These are phyloP conservation scores for Coregonus ussuriensis DNA, from an alignment of 2,797 vertebrate species.

Conservation along the genomic window DNA sequence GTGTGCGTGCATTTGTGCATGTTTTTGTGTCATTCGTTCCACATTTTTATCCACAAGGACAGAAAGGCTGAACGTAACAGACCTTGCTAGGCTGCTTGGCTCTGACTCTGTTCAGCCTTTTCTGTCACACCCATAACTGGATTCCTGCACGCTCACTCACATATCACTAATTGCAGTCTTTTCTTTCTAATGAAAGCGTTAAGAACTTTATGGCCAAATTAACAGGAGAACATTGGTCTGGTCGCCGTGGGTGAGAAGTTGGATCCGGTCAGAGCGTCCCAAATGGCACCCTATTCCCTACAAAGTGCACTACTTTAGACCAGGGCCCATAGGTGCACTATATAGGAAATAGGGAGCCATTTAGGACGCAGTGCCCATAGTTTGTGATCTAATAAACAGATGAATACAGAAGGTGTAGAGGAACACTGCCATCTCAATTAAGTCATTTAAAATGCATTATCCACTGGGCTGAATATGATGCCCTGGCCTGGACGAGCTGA, in stretches of 20 bases:
- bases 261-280: neutral
- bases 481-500: slow-evolving; percentile 33
- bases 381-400: slow-evolving; percentile 52
- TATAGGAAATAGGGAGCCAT: neutral
- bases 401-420: slow-evolving; percentile 54
- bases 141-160: slow-evolving; percentile 10
- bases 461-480: slow-evolving; percentile 43
- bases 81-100: neutral
- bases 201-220: slow-evolving; percentile 26
- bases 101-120: neutral
- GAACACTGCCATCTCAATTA: slow-evolving; percentile 36
- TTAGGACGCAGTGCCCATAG: neutral
- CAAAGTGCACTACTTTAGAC: no score
- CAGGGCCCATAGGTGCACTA: neutral
- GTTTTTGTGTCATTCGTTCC: no score
- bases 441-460: slow-evolving; percentile 52
- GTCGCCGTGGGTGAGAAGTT: neutral
- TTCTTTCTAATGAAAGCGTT: slow-evolving; percentile 29
- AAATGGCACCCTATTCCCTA: no score
- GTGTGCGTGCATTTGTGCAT: no score
- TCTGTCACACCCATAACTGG: slow-evolving; percentile 1
- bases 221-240: slow-evolving; percentile 9
- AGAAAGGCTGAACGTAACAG: neutral
- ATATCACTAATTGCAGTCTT: slow-evolving; percentile 10
- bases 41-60: neutral